Conservation (phyloP, 2,888 invertebrate species). For the Mythimna ferrago region DNA sequence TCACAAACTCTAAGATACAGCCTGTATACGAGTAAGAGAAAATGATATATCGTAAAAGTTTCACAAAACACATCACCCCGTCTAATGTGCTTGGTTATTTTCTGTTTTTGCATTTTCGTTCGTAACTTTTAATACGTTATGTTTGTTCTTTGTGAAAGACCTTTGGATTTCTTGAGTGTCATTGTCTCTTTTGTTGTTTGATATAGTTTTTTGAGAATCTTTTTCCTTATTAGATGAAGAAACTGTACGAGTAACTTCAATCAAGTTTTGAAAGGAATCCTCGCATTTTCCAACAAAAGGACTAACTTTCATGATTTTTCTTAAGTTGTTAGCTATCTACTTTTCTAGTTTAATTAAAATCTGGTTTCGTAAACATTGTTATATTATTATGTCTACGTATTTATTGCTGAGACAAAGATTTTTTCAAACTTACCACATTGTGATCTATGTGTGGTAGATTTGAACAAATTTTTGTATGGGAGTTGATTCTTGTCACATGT, state of each 20-base stretch:
- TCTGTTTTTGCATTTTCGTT: slow-evolving; percentile 64
- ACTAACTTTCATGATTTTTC: background rate
- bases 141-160: slow-evolving; percentile 38
- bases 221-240: slow-evolving; percentile 31
- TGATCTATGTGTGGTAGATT: too few relatives aligned
- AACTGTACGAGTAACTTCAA: slow-evolving; percentile 29
- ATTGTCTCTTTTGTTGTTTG: slow-evolving; percentile 37
- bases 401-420: too few relatives aligned
- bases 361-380: too few relatives aligned
- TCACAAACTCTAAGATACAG: slow-evolving; percentile 57
- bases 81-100: slow-evolving; percentile 63
- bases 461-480: too few relatives aligned
- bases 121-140: slow-evolving; percentile 63
- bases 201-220: slow-evolving; percentile 22
- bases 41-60: slow-evolving; percentile 67
- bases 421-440: too few relatives aligned
- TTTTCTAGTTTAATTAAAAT: background rate
- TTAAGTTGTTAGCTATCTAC: background rate
- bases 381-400: too few relatives aligned
- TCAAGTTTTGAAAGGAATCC: slow-evolving; percentile 15
- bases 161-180: slow-evolving; percentile 43
- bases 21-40: slow-evolving; percentile 54
- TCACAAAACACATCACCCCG: slow-evolving; percentile 63
- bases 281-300: background rate
- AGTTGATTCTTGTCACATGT: background rate